Evolutionary conservation across 1,140 invertebrate species (phyloP).

Genomic region (Halesus radiatus): DNA sequence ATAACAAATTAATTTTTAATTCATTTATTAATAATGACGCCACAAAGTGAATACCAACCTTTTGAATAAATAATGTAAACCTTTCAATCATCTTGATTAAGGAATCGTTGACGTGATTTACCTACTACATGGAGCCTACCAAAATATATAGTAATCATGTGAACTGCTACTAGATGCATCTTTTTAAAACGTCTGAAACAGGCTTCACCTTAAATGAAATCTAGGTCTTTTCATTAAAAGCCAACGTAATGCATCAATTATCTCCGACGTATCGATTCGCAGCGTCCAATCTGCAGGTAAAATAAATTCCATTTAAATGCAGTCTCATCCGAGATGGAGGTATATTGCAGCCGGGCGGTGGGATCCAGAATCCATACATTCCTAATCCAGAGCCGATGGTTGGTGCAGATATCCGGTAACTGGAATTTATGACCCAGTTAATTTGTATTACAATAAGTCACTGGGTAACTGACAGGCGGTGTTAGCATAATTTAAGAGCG

Average conservation of each 20-base stretch:
- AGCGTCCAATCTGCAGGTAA: background rate
- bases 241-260: constrained; percentile 17
- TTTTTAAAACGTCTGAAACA: too few species aligned
- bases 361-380: background rate
- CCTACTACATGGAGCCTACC: too few species aligned
- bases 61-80: too few species aligned
- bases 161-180: too few species aligned
- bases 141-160: too few species aligned
- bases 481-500: constrained; percentile 54
- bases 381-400: background rate
- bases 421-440: constrained; percentile 45
- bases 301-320: constrained; percentile 28
- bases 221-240: background rate
- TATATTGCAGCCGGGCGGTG: background rate
- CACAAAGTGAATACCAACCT: too few species aligned
- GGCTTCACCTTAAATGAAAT: too few species aligned
- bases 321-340: background rate
- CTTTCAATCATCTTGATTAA: too few species aligned
- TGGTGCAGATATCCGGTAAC: constrained; percentile 28
- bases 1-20: too few species aligned
- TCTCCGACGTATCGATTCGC: constrained; percentile 16
- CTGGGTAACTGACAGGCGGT: constrained; percentile 46
- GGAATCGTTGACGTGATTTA: too few species aligned
- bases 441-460: constrained; percentile 57
- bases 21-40: too few species aligned